Base-by-base conservation (phyloP, 2,888 invertebrate genomes). In the Eudiplozoon nipponicum region DNA sequence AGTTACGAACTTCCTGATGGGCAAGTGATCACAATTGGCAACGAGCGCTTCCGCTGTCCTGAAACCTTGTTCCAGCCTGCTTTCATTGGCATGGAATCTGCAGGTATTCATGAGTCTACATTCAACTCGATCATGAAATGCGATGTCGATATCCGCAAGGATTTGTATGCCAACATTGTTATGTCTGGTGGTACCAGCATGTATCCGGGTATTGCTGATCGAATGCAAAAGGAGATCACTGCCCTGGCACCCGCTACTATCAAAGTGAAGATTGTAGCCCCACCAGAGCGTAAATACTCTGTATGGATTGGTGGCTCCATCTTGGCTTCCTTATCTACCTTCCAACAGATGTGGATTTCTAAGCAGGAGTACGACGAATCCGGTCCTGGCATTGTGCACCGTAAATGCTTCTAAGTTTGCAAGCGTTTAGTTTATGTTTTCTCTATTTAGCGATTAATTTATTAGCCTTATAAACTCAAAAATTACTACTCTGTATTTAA, bases 141-240 rank as follows among this genome's bases (percentile, higher is more conserved):
- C 33, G 45, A 45, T 34, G 38, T 45, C 17, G 45, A 45, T 39
- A 46, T 45, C n/a, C 36, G 45, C 26, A 45, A 42, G 26, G 45
- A 45, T 29, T 40, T 45, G 19, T 45, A 51, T 34, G 48, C 49
- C 26, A 52, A 52, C 44, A 49, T 72, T 49, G 74, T 74, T n/a
- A 66, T 74, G 51, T 74, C 74, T 47, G 74, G 74, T 48, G 76
- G 76, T 54, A 74, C 75, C 65, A 76, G 77, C 61, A 77, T 78
- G 77, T 78, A 74, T 63, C 77, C 76, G 47, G 71, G 78, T 67
- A 77, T 78, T 60, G 77, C 77, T 50, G 78, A 78, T 64, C 68
- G 78, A 52, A 77, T 78, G 77, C 77, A 78, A 64, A 78, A 78
- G 64, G 78, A 78, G 66, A 75, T 77, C 65, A 75, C 75, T 47